phyloP scores from a whole-genome alignment of 1,140 invertebrate genomes.

The Geopemphigus sp. region DNA sequence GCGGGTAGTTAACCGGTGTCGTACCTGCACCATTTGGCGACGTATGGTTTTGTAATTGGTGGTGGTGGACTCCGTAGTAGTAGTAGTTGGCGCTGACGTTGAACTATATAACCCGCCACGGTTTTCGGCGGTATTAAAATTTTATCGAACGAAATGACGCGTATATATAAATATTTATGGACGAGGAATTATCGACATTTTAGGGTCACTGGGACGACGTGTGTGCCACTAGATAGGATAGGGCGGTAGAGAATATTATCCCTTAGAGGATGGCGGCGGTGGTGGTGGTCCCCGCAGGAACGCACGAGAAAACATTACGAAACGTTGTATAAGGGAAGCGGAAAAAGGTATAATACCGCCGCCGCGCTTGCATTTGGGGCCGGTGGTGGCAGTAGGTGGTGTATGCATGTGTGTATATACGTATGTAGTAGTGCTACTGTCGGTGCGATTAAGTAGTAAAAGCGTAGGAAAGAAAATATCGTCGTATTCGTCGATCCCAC shows the following conservation, averaged over 20 bases:
- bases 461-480: constrained; percentile 31
- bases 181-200: constrained; percentile 36
- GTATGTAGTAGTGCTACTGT: constrained; percentile 4
- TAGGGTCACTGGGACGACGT: constrained; percentile 33
- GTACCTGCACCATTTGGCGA: no score
- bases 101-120: no score
- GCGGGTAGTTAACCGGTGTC: not conserved
- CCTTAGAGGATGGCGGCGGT: constrained; percentile 33
- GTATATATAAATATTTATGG: not conserved
- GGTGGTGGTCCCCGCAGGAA: not conserved
- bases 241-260: constrained; percentile 24
- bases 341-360: constrained; percentile 40
- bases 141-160: constrained; percentile 17
- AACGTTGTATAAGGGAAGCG: constrained; percentile 32
- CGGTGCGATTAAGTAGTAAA: constrained; percentile 43
- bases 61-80: no score
- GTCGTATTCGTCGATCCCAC: constrained; percentile 41
- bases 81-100: no score
- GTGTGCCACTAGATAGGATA: not conserved
- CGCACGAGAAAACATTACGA: constrained; percentile 23
- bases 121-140: not conserved
- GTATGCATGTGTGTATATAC: no score
- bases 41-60: no score
- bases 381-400: constrained; percentile 13
- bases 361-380: constrained; percentile 2